Percentiles rank a stretch among this genome's conserved stretches.
phyloP scores from a whole-genome alignment of 2,888 invertebrate genomes.

The Drosophila rubida region DNA sequence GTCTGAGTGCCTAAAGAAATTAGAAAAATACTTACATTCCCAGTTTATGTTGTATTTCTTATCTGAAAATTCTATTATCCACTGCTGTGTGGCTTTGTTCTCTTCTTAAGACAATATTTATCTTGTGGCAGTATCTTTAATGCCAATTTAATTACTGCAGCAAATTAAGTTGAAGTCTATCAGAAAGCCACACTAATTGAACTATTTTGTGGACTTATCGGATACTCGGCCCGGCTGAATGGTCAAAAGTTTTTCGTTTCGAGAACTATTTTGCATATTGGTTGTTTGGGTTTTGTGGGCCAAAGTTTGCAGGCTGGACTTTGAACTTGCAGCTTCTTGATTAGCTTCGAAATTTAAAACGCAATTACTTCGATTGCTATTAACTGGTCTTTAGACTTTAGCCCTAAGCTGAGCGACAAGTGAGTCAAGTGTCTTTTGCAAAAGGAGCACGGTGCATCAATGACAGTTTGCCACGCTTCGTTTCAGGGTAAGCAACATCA shows the following conservation, averaged over 20 bases:
- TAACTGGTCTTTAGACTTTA: constrained; percentile 7
- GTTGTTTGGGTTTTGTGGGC: constrained; percentile 1
- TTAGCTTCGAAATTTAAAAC: constrained; percentile 20
- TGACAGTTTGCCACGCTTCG: not conserved
- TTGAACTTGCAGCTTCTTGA: constrained; percentile 8
- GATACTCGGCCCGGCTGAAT: constrained; percentile 10
- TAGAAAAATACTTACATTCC: not conserved
- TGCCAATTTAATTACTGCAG: constrained; percentile 3
- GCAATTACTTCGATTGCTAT: constrained; percentile 37
- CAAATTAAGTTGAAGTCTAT: constrained; percentile 21
- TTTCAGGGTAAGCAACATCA: not conserved
- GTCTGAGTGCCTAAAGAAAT: not conserved
- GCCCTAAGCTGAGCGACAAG: constrained; percentile 16
- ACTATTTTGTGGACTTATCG: constrained; percentile 24
- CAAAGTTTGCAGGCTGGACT: constrained; percentile 5
- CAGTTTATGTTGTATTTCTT: too few relatives aligned
- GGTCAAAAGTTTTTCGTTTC: constrained; percentile 10
- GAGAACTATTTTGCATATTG: constrained; percentile 35
- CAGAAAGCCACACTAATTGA: constrained; percentile 20
- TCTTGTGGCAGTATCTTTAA: not conserved
- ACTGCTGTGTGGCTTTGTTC: not conserved
- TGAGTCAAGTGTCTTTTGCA: constrained; percentile 15
- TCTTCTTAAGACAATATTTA: not conserved
- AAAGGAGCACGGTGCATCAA: not conserved
- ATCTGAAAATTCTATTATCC: too few relatives aligned